Evolutionary conservation across 1,140 invertebrate species (phyloP).

Genomic region (Drosophila sp.): DNA sequence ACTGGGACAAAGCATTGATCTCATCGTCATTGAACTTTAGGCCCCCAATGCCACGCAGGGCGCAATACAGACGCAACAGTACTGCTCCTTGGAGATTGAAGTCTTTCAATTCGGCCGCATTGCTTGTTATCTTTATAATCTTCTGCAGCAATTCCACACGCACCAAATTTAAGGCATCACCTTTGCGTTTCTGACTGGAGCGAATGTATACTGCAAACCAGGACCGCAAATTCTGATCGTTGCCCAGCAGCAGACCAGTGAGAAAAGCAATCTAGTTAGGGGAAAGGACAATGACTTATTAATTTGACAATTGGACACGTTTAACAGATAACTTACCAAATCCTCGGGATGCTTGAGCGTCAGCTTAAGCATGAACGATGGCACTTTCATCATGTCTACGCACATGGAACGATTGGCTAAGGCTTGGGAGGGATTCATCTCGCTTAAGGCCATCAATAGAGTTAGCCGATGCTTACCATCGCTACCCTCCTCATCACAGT

Average conservation of each 20-base stretch:
- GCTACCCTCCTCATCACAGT: conserved; percentile 95
- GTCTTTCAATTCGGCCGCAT: conserved; percentile 84
- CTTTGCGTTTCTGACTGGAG: conserved; percentile 94
- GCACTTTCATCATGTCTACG: conserved; percentile 94
- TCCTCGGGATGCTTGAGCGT: conserved; percentile 77
- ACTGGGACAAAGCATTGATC: conserved; percentile 90
- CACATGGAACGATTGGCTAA: conserved; percentile 92
- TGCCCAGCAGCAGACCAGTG: conserved; percentile 94
- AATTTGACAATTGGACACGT: not conserved
- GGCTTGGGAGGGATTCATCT: conserved; percentile 95
- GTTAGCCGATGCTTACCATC: conserved; percentile 89
- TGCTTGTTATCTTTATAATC: conserved; percentile 85
- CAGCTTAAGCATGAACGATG: conserved; percentile 84
- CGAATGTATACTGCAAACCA: conserved; percentile 97
- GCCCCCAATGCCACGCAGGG: conserved; percentile 94
- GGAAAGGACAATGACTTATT: not conserved
- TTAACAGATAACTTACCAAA: conserved; percentile 56
- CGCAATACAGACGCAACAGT: conserved; percentile 93
- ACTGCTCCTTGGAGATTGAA: conserved; percentile 92
- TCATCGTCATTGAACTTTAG: conserved; percentile 98
- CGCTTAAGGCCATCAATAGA: conserved; percentile 91
- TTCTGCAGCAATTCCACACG: conserved; percentile 91
- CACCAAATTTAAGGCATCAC: conserved; percentile 89
- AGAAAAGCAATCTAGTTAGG: conserved; percentile 90
- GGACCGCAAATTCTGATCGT: conserved; percentile 93